phyloP scores from a whole-genome alignment of 2,888 invertebrate species.

The Diarsia mendica region DNA sequence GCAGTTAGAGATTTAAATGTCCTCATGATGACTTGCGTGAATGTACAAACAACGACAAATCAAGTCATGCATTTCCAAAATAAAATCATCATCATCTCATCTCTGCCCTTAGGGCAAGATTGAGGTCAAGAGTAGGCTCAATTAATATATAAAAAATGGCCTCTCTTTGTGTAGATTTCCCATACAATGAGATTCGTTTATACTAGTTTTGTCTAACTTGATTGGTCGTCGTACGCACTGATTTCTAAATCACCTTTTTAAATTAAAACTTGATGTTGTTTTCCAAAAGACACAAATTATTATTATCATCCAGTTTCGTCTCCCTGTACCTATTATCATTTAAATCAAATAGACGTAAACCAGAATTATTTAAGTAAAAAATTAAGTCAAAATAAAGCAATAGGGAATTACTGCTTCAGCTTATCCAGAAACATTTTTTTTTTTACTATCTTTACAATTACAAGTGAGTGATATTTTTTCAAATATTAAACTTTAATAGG shows the following conservation, averaged over 20 bases:
- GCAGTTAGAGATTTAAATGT: not conserved
- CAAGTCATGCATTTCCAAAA: too few relatives aligned
- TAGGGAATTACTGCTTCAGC: not conserved
- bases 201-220: too few relatives aligned
- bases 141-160: too few relatives aligned
- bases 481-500: conserved; percentile 37
- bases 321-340: conserved; percentile 76
- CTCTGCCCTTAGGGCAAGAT: too few relatives aligned
- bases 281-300: not conserved
- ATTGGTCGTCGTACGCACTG: too few relatives aligned
- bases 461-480: not conserved
- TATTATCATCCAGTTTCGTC: conserved; percentile 21
- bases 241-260: not conserved
- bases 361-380: conserved; percentile 1
- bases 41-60: not conserved
- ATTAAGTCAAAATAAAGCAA: too few relatives aligned
- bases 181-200: too few relatives aligned
- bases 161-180: too few relatives aligned
- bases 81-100: too few relatives aligned
- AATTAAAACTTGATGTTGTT: not conserved
- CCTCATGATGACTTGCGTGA: not conserved
- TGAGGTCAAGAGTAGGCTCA: too few relatives aligned
- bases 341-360: conserved; percentile 14
- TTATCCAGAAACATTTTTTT: not conserved
- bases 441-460: not conserved